A percentile compares a stretch with the other conserved stretches of the same genome.
Conservation (phyloP, 1,140 invertebrate species). For the Psix sp. region DNA sequence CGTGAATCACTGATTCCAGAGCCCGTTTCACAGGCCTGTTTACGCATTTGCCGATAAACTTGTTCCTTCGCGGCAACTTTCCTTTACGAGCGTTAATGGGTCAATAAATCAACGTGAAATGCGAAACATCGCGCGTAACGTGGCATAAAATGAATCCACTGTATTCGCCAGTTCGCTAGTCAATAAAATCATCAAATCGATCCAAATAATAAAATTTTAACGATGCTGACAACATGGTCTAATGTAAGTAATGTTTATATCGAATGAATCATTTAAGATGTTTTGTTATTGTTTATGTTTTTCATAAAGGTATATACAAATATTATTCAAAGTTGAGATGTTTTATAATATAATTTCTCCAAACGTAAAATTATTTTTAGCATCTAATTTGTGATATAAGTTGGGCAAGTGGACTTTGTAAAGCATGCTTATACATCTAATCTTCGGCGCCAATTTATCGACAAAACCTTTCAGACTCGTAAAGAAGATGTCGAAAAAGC, state of each 20-base stretch:
- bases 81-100: constrained; percentile 27
- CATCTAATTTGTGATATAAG: no score
- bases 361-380: no score
- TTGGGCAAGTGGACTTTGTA: no score
- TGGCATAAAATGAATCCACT: constrained; percentile 41
- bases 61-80: constrained; percentile 31
- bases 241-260: no score
- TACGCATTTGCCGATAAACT: constrained; percentile 26
- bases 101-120: constrained; percentile 51
- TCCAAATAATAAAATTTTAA: constrained; percentile 6
- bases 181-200: constrained; percentile 13
- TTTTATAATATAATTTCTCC: no score
- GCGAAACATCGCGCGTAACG: constrained; percentile 34
- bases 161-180: constrained; percentile 5
- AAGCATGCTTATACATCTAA: no score
- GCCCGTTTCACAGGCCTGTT: constrained; percentile 33
- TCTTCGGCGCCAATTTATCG: no score
- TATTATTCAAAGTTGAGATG: no score
- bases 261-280: no score
- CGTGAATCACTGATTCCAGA: constrained; percentile 29
- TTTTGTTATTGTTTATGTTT: no score
- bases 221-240: no score
- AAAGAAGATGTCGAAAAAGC: constrained; percentile 17
- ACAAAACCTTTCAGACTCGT: constrained; percentile 1
- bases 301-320: no score